Conservation (phyloP, 2,113 vertebrate genomes). For the Proterorhinus semilunaris region DNA sequence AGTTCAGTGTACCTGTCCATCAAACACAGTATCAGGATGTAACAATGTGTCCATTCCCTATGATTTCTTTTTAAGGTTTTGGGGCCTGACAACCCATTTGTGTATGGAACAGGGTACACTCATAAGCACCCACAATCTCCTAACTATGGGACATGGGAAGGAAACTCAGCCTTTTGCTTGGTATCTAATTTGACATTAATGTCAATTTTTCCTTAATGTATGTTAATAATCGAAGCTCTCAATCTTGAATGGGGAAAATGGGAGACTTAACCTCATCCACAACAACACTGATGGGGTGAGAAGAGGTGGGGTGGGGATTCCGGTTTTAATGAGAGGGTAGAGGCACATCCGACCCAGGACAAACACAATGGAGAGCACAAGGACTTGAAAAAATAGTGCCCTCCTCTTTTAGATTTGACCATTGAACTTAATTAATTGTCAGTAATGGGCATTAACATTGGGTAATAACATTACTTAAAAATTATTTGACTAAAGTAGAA, state of each 20-base stretch:
- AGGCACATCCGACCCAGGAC: slow-evolving; percentile 57
- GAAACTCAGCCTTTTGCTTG: no score
- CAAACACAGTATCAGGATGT: slow-evolving; percentile 3
- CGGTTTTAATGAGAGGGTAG: slow-evolving; percentile 66
- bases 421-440: not conserved
- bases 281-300: slow-evolving; percentile 48
- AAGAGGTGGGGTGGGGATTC: slow-evolving; percentile 7
- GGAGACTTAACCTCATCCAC: slow-evolving; percentile 45
- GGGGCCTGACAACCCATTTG: no score
- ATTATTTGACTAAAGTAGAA: no score
- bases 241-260: slow-evolving; percentile 6
- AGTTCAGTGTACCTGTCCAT: slow-evolving; percentile 81
- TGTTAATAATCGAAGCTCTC: not conserved
- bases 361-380: slow-evolving; percentile 51
- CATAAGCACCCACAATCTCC: no score
- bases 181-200: no score
- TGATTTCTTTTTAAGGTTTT: no score
- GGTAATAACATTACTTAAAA: no score
- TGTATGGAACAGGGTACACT: no score
- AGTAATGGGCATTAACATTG: not conserved
- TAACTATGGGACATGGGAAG: no score
- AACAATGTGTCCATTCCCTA: not conserved
- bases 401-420: slow-evolving; percentile 41
- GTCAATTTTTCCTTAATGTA: not conserved
- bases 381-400: slow-evolving; percentile 41